Conservation (phyloP, 2,888 invertebrate species). For the Ashinkailepas kermadecensis region DNA sequence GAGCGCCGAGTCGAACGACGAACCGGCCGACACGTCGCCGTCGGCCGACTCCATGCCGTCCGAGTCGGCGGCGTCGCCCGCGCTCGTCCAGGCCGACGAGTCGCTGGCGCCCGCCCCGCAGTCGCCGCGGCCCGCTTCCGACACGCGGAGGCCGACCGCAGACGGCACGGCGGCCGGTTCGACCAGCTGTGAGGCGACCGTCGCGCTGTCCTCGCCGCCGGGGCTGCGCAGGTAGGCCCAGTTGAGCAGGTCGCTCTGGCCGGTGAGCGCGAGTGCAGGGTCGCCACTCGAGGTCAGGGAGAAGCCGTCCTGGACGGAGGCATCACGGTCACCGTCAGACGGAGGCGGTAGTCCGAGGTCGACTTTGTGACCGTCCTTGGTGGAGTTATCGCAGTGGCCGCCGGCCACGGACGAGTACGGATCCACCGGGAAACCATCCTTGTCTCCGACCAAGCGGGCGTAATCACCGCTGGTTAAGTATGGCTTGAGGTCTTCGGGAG, state of each 20-base stretch:
- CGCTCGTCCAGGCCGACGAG: background rate
- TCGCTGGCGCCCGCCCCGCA: background rate
- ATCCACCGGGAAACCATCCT: too few relatives aligned
- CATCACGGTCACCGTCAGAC: too few relatives aligned
- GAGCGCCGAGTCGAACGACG: conserved; percentile 4
- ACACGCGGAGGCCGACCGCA: background rate
- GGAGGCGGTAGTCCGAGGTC: too few relatives aligned
- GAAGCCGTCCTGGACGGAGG: too few relatives aligned
- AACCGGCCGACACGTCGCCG: background rate
- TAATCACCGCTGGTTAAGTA: too few relatives aligned
- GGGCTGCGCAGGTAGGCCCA: background rate
- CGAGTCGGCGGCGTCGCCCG: background rate
- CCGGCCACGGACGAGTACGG: too few relatives aligned
- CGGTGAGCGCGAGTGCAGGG: background rate
- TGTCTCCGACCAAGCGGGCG: too few relatives aligned
- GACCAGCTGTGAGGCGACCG: background rate
- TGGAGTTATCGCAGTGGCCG: too few relatives aligned
- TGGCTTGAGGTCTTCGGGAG: too few relatives aligned
- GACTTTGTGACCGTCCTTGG: too few relatives aligned
- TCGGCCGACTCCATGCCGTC: background rate
- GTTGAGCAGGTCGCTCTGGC: background rate
- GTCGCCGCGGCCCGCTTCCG: too few relatives aligned
- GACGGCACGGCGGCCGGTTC: background rate
- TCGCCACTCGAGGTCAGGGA: background rate
- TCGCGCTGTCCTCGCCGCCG: background rate